A percentile compares a stretch with the other conserved stretches of the same genome.
These are phyloP conservation scores for Drosophila subpulchrella DNA, from an alignment of 1,140 invertebrate species.

Conservation along the genomic window DNA sequence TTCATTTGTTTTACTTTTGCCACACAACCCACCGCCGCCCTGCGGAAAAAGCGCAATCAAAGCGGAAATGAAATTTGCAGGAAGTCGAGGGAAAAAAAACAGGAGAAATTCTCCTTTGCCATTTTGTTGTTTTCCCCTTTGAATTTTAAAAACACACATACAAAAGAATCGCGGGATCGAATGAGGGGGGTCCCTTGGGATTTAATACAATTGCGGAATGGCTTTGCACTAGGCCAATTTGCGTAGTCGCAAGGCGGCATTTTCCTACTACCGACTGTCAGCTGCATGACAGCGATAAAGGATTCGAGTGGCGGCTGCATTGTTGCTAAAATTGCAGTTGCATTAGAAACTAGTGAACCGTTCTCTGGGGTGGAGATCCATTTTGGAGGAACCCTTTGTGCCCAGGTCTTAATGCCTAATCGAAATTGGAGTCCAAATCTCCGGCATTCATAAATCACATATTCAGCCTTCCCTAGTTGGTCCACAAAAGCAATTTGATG, in stretches of 20 bases:
- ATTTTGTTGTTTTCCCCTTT: slow-evolving; percentile 34
- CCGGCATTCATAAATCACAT: neutral
- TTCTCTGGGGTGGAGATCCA: slow-evolving; percentile 2
- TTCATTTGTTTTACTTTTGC: slow-evolving; percentile 82
- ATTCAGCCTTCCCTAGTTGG: neutral
- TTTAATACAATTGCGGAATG: slow-evolving; percentile 75
- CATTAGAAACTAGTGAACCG: slow-evolving; percentile 57
- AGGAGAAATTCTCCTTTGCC: slow-evolving; percentile 5
- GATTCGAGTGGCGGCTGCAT: slow-evolving; percentile 9
- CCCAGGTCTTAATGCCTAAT: slow-evolving; percentile 9
- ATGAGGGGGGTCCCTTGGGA: slow-evolving; percentile 34
- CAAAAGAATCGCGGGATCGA: slow-evolving; percentile 8
- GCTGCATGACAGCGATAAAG: slow-evolving; percentile 68
- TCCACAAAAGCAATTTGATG: slow-evolving; percentile 21
- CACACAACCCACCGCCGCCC: slow-evolving; percentile 29
- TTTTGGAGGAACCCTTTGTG: slow-evolving; percentile 4
- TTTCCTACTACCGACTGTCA: slow-evolving; percentile 45
- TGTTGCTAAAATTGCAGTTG: slow-evolving; percentile 32
- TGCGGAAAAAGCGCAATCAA: slow-evolving; percentile 82
- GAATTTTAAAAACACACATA: slow-evolving; percentile 44
- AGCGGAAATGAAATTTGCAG: slow-evolving; percentile 83
- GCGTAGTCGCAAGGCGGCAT: slow-evolving; percentile 33
- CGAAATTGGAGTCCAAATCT: slow-evolving; percentile 19
- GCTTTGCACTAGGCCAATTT: slow-evolving; percentile 74
- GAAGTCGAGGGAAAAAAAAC: slow-evolving; percentile 52